phyloP scores from a whole-genome alignment of 2,797 vertebrate species.

The Girardinus metallicus region DNA sequence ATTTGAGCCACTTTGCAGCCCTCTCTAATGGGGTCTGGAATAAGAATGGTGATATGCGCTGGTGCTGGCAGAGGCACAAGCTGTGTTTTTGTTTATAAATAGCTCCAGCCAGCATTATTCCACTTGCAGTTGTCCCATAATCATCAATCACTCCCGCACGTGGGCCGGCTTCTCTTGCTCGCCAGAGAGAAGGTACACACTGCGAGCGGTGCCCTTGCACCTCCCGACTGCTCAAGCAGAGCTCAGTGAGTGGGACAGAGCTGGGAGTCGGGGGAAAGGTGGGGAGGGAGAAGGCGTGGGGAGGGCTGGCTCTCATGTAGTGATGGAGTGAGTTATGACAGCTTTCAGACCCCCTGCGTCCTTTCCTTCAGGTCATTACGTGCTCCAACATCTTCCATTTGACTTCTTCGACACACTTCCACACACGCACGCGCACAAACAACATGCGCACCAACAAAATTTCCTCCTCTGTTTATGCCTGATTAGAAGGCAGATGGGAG shows the following conservation, averaged over 20 bases:
- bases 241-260: slow-evolving; percentile 43
- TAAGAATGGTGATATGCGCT: slow-evolving; percentile 72
- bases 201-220: slow-evolving; percentile 69
- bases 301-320: slow-evolving; percentile 12
- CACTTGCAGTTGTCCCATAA: slow-evolving; percentile 78
- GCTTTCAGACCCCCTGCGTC: slow-evolving; percentile 32
- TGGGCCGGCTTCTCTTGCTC: slow-evolving; percentile 55
- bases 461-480: slow-evolving; percentile 11
- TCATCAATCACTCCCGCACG: slow-evolving; percentile 80
- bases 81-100: slow-evolving; percentile 85
- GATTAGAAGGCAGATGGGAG: slow-evolving; percentile 53
- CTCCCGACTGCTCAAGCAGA: slow-evolving; percentile 65
- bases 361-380: slow-evolving; percentile 50
- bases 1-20: slow-evolving; percentile 62
- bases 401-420: slow-evolving; percentile 28
- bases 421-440: slow-evolving; percentile 8
- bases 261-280: slow-evolving; percentile 33
- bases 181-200: slow-evolving; percentile 61
- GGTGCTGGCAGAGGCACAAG: slow-evolving; percentile 69
- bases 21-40: slow-evolving; percentile 68
- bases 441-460: neutral
- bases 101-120: slow-evolving; percentile 81
- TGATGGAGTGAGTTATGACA: slow-evolving; percentile 64
- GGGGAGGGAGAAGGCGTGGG: neutral
- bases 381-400: slow-evolving; percentile 44